Conservation (phyloP, 2,113 vertebrate species). For the Pachyramphus minor region DNA sequence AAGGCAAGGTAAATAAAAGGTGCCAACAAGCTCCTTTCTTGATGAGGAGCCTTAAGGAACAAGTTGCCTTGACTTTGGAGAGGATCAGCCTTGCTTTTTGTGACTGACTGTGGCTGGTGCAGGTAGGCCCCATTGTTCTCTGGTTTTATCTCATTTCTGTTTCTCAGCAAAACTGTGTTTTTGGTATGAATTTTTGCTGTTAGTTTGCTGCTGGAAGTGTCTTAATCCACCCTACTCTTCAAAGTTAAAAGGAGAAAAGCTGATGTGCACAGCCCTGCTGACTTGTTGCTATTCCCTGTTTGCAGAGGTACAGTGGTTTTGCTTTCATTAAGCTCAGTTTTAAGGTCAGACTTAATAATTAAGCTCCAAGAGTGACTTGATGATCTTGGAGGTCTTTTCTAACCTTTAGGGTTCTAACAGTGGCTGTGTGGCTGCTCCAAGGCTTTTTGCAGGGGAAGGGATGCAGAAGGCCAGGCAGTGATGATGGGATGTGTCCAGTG, state of each 20-base stretch:
- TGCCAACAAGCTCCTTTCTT: fast-evolving
- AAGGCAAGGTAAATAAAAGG: not conserved
- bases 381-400: not conserved
- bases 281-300: not conserved
- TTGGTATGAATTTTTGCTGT: fast-evolving
- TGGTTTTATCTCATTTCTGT: not conserved
- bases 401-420: not conserved
- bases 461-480: too few species aligned
- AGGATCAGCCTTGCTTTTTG: fast-evolving
- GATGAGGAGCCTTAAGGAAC: fast-evolving
- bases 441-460: not conserved
- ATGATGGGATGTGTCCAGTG: fast-evolving
- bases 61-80: fast-evolving
- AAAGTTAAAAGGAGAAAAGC: not conserved
- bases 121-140: not conserved
- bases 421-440: not conserved
- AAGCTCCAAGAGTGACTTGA: not conserved
- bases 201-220: not conserved
- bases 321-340: not conserved
- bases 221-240: not conserved
- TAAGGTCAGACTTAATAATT: not conserved
- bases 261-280: fast-evolving
- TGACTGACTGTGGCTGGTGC: fast-evolving
- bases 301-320: not conserved
- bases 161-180: fast-evolving